Evolutionary conservation across 1,140 invertebrate genomes (phyloP), one percentile per base, ranked within the genome.

Genomic region (Dysdera silvatica): DNA sequence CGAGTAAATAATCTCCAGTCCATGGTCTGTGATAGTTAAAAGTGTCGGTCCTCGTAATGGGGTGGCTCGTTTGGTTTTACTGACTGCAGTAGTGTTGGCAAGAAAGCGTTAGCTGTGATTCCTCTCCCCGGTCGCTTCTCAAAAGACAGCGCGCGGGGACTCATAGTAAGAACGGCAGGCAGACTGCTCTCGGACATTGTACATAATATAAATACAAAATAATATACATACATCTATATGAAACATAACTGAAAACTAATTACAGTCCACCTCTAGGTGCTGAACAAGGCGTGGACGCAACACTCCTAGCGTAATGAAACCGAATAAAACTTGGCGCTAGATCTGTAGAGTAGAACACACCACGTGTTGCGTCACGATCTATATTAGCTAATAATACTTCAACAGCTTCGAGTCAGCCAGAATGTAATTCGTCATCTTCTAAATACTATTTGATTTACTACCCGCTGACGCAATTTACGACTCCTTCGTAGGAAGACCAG

Each of bases 1-100:
- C 61, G 61, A 56, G 53, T 56, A 52, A 56, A 31, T 43, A 23
- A 40, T 54, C 40, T 63, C 61, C 56, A 63, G 61, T 63, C 61
- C 45, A 63, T 35, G 61, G 61, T 63, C 61, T 63, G 61, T 63
- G 61, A 63, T 63, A 63, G 61, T 63, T 63, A 56, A n/a, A n/a
- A 33, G 61, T 63, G 61, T 63, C n/a, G 61, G 61, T 63, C 61
- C 61, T 56, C 53, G 32, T 49, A 49, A 37, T 56, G 61, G 61
- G 33, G 61, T 52, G n/a, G n/a, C n/a, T n/a, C n/a, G n/a, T n/a
- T n/a, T n/a, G n/a, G n/a, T n/a, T n/a, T n/a, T n/a, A n/a, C n/a
- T n/a, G n/a, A n/a, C n/a, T 63, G 53, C 61, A 55, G 35, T 41
- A 35, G n/a, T 54, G 29, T 8, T 33, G 43, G 52, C 61, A 55